Evolutionary conservation across 2,797 vertebrate species (phyloP), one percentile per base, ranked within the genome.

Genomic region (Aldrovandia affinis): DNA sequence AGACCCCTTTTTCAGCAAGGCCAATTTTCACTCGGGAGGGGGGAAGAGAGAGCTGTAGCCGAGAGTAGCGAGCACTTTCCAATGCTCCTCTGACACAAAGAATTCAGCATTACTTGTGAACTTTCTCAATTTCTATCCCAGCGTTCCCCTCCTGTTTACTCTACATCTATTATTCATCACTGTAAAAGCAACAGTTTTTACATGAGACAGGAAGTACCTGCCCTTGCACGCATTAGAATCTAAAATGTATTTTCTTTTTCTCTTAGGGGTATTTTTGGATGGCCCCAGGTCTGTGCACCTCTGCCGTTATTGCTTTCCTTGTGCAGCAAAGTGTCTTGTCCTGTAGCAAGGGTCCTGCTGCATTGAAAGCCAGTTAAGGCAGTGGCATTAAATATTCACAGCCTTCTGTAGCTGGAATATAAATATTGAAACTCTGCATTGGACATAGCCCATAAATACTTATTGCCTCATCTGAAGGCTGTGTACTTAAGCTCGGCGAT

Each of bases 401-500:
- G 30, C 36, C 36, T 39, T 44, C 70, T 80, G 55, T 57, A 22
- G 52, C 33, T 54, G 52, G 78, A 54, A 54, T 52, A 80, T 59
- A 80, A 80, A 80, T 57, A 80, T 39, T 80, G 79, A 80, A 80
- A 59, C 47, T n/a, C n/a, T 0, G 20, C 39, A 80, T 80, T 20
- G 30, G 52, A 57, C 39, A 54, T 30, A 54, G n/a, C n/a, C 47
- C 54, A 80, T 59, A 80, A 80, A 80, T 80, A 80, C 28, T 57
- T 75, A 75, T 75, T 75, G 70, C 39, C 39, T 75, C 70, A 75
- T 75, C 70, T 20, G 2, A 44, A 44, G 36, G 70, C 22, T 22
- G 70, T 75, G 70, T 44, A 44, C 39, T 75, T 75, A 75, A 42
- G 36, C 70, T 44, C 0, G 22, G 39, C 36, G 22, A 75, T 25